Evolutionary conservation across 2,797 vertebrate species (phyloP), one percentile per base, ranked within the genome.

Genomic region (Lerista edwardsae): DNA sequence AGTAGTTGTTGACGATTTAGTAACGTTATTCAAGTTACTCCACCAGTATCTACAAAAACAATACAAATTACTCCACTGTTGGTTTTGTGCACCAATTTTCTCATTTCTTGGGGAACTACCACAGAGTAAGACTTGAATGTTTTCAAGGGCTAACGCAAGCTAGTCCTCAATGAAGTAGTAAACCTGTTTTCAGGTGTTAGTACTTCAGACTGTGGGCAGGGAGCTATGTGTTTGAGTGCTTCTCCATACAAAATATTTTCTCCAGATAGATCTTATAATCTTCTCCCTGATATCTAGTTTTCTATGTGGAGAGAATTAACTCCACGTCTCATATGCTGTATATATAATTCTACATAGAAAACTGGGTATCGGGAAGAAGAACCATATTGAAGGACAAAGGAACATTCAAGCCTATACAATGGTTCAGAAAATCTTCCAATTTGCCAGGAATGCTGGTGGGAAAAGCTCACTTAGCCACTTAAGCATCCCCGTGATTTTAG

Each of bases 401-500:
- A 93, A 89, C 90, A 31, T 78, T 88, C 94, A 95, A 81, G 96
- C 94, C 95, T 95, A 85, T 88, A 91, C 94, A 94, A 96, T 94
- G 94, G 95, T 93, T 94, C 94, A 10, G 88, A 86, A 90, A 93
- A 93, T 91, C 94, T 96, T 95, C 95, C 95, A 95, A 94, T 87
- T 88, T 94, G 92, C 92, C 93, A 95, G 92, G 92, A 95, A 61
- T 83, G 93, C 93, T 94, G 95, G 93, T 95, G 95, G 95, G 95
- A 94, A 95, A 96, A 95, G 91, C 94, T 91, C 94, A 93, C 94
- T 96, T 94, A 95, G 93, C 91, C 73, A 55, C 95, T 94, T 93
- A 73, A 95, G 93, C 95, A 96, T 90, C 93, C 65, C 93, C 29
- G 10, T 90, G 94, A 93, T 93, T 95, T 94, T 90, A 93, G 92